Percentiles rank a stretch among this genome's conserved stretches.
Conservation (phyloP, 2,113 vertebrate species). For the Cephalopholis sonnerati region DNA sequence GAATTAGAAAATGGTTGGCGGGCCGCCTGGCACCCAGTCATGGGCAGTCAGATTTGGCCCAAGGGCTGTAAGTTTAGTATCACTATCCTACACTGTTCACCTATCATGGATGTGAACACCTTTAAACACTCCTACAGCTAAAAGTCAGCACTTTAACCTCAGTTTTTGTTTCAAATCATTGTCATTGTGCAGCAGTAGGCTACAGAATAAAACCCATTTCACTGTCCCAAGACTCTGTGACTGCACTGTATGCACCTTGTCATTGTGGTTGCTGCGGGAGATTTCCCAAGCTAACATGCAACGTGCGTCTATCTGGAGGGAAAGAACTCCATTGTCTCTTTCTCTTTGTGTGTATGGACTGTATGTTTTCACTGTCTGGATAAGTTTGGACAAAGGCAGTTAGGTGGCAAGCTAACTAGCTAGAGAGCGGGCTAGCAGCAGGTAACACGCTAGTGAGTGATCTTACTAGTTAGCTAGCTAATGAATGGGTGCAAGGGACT, state of each 20-base stretch:
- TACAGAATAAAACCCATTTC: background rate
- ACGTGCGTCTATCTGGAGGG: background rate
- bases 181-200: background rate
- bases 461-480: background rate
- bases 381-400: background rate
- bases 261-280: background rate
- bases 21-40: too few relatives aligned
- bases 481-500: background rate
- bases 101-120: background rate
- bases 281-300: background rate
- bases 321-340: background rate
- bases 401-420: background rate
- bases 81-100: background rate
- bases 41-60: too few relatives aligned
- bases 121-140: background rate
- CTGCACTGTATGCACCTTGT: background rate
- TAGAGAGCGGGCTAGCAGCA: background rate
- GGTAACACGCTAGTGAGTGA: background rate
- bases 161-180: slow-evolving; percentile 14
- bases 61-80: background rate
- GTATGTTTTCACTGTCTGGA: slow-evolving; percentile 4
- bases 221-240: background rate
- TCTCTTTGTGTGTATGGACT: background rate
- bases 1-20: too few relatives aligned
- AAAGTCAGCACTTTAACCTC: background rate